Evolutionary conservation across 2,113 vertebrate genomes (phyloP).

Genomic region (Plectropomus leopardus): DNA sequence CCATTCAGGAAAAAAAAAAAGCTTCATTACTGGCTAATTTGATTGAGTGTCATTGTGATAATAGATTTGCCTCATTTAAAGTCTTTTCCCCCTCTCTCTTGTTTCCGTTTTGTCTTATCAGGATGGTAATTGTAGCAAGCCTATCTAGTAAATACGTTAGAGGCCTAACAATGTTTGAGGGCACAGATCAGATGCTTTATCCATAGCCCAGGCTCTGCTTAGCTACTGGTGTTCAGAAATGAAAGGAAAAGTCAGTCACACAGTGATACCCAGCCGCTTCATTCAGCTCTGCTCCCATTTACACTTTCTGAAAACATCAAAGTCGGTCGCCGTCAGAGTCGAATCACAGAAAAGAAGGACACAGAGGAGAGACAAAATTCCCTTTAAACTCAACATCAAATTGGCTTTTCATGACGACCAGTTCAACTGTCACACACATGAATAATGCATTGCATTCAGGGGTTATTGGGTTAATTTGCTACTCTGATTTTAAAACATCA

Average conservation of each 20-base stretch:
- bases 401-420: conserved; percentile 56
- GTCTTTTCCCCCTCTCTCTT: conserved; percentile 8
- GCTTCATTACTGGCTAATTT: conserved; percentile 67
- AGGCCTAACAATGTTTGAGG: conserved; percentile 47
- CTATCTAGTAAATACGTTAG: conserved; percentile 46
- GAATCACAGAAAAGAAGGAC: conserved; percentile 58
- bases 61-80: conserved; percentile 53
- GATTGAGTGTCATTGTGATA: conserved; percentile 56
- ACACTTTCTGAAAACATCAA: conserved; percentile 72
- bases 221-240: conserved; percentile 72
- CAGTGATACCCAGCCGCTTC: conserved; percentile 77
- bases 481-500: conserved; percentile 48
- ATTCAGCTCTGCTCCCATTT: conserved; percentile 75
- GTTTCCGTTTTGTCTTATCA: conserved; percentile 55
- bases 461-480: conserved; percentile 62
- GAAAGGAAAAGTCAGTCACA: conserved; percentile 79
- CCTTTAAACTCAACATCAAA: conserved; percentile 59
- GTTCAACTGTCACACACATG: conserved; percentile 60
- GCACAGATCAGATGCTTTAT: conserved; percentile 74
- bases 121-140: conserved; percentile 63
- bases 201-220: conserved; percentile 68
- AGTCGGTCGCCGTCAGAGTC: conserved; percentile 59
- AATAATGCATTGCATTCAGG: conserved; percentile 65
- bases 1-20: conserved; percentile 70
- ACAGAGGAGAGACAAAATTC: conserved; percentile 32